Evolutionary conservation across 2,113 vertebrate genomes (phyloP), one percentile per base, ranked within the genome.

Genomic region (Dascyllus trimaculatus): DNA sequence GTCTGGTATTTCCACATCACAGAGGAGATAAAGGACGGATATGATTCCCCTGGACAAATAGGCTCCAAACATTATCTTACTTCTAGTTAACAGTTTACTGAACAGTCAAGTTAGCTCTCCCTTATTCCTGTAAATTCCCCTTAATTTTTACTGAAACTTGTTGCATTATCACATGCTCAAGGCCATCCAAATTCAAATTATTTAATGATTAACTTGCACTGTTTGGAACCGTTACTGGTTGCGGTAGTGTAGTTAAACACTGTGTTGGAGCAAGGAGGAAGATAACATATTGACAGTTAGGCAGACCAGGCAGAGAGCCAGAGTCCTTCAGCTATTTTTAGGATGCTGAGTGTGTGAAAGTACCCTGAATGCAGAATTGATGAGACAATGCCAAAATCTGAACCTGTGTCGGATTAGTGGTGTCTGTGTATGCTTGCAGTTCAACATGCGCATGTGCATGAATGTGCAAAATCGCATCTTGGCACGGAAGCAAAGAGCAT

Each of bases 311-410:
- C 89, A 86, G 75, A 71, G 52, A 75, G 88, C 93, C 92, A 90
- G 88, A 88, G 89, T 81, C 92, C 88, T 91, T 90, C 76, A 79
- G 82, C 90, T 95, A 95, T 95, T 94, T 94, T 92, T 94, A 94
- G 91, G 82, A 74, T 68, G 81, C 89, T 90, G 93, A 93, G 91
- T 94, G 90, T 93, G 93, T 92, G 89, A 94, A 93, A 94, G 91
- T 88, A 78, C 67, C 51, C 82, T 82, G 85, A 89, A 92, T 78
- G 63, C 85, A 88, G 78, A 92, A 91, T 82, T 82, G 62, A 81
- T 87, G 85, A 91, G 84, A 81, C 85, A 67, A 48, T 85, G 89
- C 90, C 93, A 93, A 89, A 92, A 90, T 91, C 75, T 87, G 60
- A 91, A 89, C 83, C 77, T 72, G 78, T 52, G 26, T 40, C 0